These are phyloP conservation scores for Scrobipalpa costella DNA, from an alignment of 2,888 invertebrate genomes.

Conservation along the genomic window DNA sequence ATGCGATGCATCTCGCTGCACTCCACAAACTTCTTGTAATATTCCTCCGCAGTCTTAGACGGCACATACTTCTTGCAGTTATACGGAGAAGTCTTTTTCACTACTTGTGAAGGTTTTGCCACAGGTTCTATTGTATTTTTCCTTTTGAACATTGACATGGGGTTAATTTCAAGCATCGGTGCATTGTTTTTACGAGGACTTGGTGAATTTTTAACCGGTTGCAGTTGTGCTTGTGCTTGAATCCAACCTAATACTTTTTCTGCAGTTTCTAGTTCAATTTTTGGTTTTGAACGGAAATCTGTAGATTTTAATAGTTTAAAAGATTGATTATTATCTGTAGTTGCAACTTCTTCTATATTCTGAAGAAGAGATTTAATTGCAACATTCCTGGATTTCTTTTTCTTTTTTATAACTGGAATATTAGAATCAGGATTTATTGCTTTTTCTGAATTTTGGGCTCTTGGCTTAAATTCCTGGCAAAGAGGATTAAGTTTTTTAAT, in stretches of 20 bases:
- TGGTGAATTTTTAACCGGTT: not conserved
- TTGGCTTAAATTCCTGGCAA: not conserved
- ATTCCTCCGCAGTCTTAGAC: constrained; percentile 46
- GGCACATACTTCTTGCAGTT: constrained; percentile 42
- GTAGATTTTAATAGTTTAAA: constrained; percentile 42
- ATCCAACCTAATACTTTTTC: constrained; percentile 43
- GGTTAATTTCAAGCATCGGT: constrained; percentile 29
- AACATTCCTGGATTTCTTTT: constrained; percentile 47
- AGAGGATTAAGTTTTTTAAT: not conserved
- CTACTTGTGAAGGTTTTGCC: not conserved
- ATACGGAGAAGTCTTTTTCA: constrained; percentile 1
- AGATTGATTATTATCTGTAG: constrained; percentile 30
- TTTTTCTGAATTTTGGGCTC: not conserved
- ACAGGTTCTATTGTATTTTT: constrained; percentile 2
- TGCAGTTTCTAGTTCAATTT: constrained; percentile 32
- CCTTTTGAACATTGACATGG: constrained; percentile 33
- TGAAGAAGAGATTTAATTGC: constrained; percentile 51
- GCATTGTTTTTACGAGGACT: not conserved
- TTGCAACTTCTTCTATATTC: constrained; percentile 38
- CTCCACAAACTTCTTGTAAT: constrained; percentile 50
- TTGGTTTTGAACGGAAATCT: constrained; percentile 38
- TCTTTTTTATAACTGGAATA: constrained; percentile 30
- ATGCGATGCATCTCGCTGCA: constrained; percentile 40
- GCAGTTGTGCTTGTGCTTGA: too few relatives aligned
- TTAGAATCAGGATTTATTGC: not conserved